Evolutionary conservation across 2,797 vertebrate genomes (phyloP), one percentile per base, ranked within the genome.

Genomic region (Mormyrus proboscirostris): DNA sequence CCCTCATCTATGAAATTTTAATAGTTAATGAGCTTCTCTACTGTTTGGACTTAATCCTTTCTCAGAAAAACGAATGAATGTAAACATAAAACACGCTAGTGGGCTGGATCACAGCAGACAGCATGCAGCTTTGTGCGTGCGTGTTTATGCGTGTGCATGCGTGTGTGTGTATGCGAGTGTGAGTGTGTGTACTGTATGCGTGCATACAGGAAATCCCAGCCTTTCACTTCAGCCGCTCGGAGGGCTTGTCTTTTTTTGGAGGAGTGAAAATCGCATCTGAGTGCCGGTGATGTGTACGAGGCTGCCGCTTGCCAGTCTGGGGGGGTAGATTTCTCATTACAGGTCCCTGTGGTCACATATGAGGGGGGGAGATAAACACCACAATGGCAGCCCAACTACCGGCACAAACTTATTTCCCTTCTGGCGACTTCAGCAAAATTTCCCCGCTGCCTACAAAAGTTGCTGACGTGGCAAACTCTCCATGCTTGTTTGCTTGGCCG

Each of bases 381-480:
- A 88, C 55, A 88, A 88, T 65, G 55, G 57, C 55, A 41, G 55
- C 50, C 38, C 19, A 9, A 90, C 87, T 88, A 22, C 50, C 3
- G 7, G n/a, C 1, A 53, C 44, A 84, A 55, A 89, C 76, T 83
- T 65, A 89, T 91, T 91, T 90, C 38, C 51, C 73, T 90, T 92
- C 91, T 84, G 87, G 73, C 73, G 14, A 88, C 89, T 89, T 92
- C 89, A 90, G 91, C 88, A 57, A 76, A 88, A 88, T 86, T 22
- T 47, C 86, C 53, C 79, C 76, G 59, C 88, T 86, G 76, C 57
- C 22, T 25, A 82, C 65, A 22, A 76, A 82, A 88, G 84, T 41
- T 47, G 85, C 89, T 91, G 90, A 93, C 83, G 91, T 89, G 90
- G 90, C 89, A 89, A 69, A 86, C 82, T 88, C 57, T 12, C 59